Evolutionary conservation across 2,113 vertebrate species (phyloP), one percentile per base, ranked within the genome.

Genomic region (Neotoma lepida): DNA sequence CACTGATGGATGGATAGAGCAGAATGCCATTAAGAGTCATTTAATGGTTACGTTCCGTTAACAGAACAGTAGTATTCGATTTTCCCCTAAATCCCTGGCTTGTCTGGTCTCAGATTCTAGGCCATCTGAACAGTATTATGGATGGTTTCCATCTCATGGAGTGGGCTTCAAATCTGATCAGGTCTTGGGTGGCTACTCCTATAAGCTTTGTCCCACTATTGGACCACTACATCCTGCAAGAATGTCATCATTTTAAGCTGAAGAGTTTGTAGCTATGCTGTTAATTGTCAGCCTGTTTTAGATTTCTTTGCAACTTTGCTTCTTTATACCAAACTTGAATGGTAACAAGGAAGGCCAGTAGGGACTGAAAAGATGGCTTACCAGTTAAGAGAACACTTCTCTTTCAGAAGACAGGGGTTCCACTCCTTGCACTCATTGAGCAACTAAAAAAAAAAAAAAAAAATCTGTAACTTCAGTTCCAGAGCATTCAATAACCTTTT

Each of bases 351-450:
- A n/a, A 82, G 14, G 13, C 3, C 15, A 7, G 3, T 28, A 58
- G 39, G 15, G 24, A 9, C 49, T 44, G 35, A 17, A 30, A 41
- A 61, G 20, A 28, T 30, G 13, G n/a, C 24, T 61, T 26, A 84
- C 26, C 3, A 63, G 4, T 41, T 12, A 18, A 9, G 2, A 30
- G 15, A 82, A 28, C 26, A 20, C 39, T 18, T 28, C 3, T 6
- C 7, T 17, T 10, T 63, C 56, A 30, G 80, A 44, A 44, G 39
- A 56, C 33, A 4, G 63, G 56, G 1, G 0, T 28, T 61, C 14
- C n/a, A 41, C 17, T 44, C 0, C 14, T 26, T 41, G 13, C 3
- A 61, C 1, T 4, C n/a, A 41, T 26, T 61, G 24, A 15, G 3
- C 4, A 4, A 6, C 24, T 61, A 3, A 41, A 41, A 82, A 3